Evolutionary conservation across 2,888 invertebrate species (phyloP), one percentile per base, ranked within the genome.

Genomic region (Scaptomyza reducta): DNA sequence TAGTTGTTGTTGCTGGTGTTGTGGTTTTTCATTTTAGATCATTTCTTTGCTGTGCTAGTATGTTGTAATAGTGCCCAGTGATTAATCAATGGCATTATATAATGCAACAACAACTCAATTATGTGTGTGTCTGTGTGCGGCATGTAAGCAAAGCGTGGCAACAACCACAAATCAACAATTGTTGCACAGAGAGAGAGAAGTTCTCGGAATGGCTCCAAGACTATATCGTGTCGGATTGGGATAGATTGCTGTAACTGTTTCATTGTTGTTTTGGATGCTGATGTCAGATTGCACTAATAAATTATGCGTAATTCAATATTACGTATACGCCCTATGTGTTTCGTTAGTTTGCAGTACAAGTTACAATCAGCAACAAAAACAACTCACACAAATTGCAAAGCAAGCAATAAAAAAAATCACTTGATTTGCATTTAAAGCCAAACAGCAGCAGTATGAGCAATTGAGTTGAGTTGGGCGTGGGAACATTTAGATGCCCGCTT

Each of bases 391-490:
- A 66, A 76, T 57, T 57, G 10, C 64, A 56, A 51, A 51, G 60
- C 70, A 57, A 55, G 66, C 71, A 74, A 76, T 79, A 33, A 46
- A 75, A 81, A 77, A 79, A 75, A 70, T 61, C 83, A 69, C 77
- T 82, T 86, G 77, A 82, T 80, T 77, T 68, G 79, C 75, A 76
- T 76, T 71, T 60, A 25, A 44, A 58, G 72, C 38, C 45, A 55
- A 55, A 35, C 49, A 47, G 38, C 51, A 59, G 14, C 40, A 27
- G 14, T 31, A 51, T n/a, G 2, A 40, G 6, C 10, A 31, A 31
- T 31, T 10, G 10, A 31, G 35, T 35, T 51, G 27, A 56, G 33
- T 38, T 73, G 77, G 77, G 55, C 77, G 74, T 74, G 77, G 74
- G 77, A 77, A 74, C 72, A 45, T 40, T 56, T 58, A 45, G 56